Evolutionary conservation across 2,113 vertebrate species (phyloP), one percentile per base, ranked within the genome.

Genomic region (Xenotilapia caudafasciata): DNA sequence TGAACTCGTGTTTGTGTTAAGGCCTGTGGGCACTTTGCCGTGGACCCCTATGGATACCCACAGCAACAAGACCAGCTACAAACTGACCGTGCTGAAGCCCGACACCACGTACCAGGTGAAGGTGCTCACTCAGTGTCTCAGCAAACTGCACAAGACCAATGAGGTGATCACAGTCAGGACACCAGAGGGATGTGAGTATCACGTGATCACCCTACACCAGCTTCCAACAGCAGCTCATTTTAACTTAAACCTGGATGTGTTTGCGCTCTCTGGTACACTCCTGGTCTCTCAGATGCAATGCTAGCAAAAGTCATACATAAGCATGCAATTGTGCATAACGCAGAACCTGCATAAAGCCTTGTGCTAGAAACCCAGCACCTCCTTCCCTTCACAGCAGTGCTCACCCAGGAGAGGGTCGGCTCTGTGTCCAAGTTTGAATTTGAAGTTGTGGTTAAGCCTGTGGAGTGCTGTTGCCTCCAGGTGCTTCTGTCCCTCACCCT

Each of bases 91-190:
- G 17, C 93, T 99, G 80, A 97, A 97, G 81, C 99, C 99, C 0
- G 99, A 99, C 90, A 97, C 97, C 88, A 99, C 97, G 0, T 99
- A 99, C 80, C 98, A 99, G 33, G 97, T 98, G 47, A 99, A 99
- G 77, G 98, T 99, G 14, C 98, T 98, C 87, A 98, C 98, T 6
- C 98, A 99, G 90, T 99, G 98, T 33, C 97, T 99, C 91, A 98
- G 96, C 93, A 96, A 96, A 89, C 87, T 96, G 82, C 97, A 99
- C 94, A 98, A 96, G 94, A 98, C 96, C 96, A 99, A 98, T 1
- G 98, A 99, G 88, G 85, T 97, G 54, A 96, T 99, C 94, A 98
- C 97, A 0, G 94, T 99, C 58, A 90, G 98, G 79, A 98, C 98
- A 0, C 98, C 98, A 0, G 99, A 99, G 94, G 99, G 98, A 93